Conservation (phyloP, 1,140 invertebrate genomes). For the Acromyrmex echinatior region DNA sequence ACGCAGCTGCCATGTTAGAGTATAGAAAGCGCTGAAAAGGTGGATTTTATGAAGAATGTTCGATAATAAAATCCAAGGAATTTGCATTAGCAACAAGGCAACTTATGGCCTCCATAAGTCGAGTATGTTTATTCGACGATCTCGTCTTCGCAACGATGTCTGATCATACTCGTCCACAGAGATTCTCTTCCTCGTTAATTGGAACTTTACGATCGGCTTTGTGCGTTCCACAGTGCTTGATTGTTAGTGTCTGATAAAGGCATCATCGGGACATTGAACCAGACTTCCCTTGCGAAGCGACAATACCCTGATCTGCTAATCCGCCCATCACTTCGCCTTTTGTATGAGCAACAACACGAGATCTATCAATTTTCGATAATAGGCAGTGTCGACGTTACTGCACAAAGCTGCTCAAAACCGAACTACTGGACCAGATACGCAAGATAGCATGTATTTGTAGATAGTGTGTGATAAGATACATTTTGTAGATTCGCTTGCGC, state of each 20-base stretch:
- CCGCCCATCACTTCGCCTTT: neutral
- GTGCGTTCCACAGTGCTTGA: constrained; percentile 55
- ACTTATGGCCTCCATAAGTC: neutral
- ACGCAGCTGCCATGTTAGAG: neutral
- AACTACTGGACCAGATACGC: neutral
- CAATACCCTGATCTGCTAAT: constrained; percentile 34
- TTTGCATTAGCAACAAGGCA: constrained; percentile 13
- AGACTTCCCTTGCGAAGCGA: constrained; percentile 32
- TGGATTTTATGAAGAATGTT: constrained; percentile 38
- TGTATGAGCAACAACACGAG: neutral
- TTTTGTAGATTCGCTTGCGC: neutral
- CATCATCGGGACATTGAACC: constrained; percentile 75
- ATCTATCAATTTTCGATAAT: constrained; percentile 47
- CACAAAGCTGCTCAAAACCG: neutral
- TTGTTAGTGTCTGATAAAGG: constrained; percentile 71
- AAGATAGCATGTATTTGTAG: neutral
- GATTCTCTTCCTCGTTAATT: constrained; percentile 72
- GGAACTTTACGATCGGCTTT: constrained; percentile 75
- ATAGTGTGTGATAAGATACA: neutral
- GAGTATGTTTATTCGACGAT: constrained; percentile 31
- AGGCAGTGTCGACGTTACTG: neutral
- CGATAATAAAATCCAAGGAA: constrained; percentile 38
- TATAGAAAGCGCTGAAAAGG: neutral
- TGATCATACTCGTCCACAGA: constrained; percentile 17
- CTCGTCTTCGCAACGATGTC: constrained; percentile 24